phyloP scores from a whole-genome alignment of 2,797 vertebrate species.

The Myioborus melanocephalus region DNA sequence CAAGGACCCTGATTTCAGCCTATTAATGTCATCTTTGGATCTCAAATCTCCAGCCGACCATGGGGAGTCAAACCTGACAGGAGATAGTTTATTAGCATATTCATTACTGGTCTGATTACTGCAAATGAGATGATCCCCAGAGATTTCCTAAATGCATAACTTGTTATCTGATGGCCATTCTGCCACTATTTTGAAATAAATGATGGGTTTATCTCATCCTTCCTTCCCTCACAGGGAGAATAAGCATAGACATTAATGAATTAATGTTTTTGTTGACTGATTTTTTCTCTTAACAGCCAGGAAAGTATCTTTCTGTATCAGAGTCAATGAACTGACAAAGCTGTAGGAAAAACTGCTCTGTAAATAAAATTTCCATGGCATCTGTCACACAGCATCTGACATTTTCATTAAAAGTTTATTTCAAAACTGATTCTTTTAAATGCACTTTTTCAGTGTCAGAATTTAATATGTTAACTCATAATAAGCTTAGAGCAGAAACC shows the following conservation, averaged over 20 bases:
- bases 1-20: not conserved
- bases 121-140: not conserved
- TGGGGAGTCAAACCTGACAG: not conserved
- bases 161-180: not conserved
- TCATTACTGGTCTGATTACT: not conserved
- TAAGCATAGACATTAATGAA: not conserved
- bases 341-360: not conserved
- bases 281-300: not conserved
- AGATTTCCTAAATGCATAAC: not conserved
- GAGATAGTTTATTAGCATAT: not conserved
- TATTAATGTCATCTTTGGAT: not conserved
- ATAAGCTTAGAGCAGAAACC: not conserved
- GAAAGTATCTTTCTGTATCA: constrained; percentile 1
- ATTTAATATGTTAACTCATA: not conserved
- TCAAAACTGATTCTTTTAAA: not conserved
- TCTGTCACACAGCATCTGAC: constrained; percentile 23
- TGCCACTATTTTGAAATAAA: not conserved
- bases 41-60: not conserved
- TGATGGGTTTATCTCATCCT: not conserved
- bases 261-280: not conserved
- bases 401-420: constrained; percentile 37
- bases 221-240: not conserved
- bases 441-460: not conserved
- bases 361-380: constrained; percentile 31
- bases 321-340: constrained; percentile 27